A percentile compares a stretch with the other conserved stretches of the same genome.
phyloP scores from a whole-genome alignment of 2,797 vertebrate genomes.

The Myotis daubentonii region DNA sequence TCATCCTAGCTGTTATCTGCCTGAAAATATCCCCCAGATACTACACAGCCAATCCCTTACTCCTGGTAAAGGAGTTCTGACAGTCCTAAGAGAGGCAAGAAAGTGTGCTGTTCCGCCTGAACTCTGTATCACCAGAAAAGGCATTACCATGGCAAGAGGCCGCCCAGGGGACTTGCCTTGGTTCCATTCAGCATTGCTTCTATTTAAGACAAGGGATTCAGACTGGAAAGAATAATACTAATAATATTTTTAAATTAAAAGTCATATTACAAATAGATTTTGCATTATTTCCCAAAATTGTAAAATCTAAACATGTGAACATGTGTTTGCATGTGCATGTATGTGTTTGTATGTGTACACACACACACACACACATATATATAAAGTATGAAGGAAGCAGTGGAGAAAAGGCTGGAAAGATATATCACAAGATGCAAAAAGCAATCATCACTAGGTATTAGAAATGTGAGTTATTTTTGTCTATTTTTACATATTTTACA shows the following conservation, averaged over 20 bases:
- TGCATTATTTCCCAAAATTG: background rate
- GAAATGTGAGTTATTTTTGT: background rate
- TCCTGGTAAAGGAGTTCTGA: background rate
- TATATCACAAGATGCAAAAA: background rate
- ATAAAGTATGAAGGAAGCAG: too few species aligned
- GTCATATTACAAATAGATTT: background rate
- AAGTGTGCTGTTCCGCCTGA: background rate
- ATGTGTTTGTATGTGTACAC: background rate
- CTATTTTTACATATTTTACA: background rate
- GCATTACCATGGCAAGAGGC: background rate
- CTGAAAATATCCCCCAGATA: background rate
- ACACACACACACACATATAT: background rate
- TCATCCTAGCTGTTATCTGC: background rate
- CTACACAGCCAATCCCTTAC: background rate
- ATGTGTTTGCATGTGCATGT: background rate
- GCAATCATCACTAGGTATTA: background rate
- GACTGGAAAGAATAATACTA: background rate
- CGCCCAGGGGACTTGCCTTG: background rate
- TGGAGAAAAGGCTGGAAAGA: background rate
- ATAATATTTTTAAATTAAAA: conserved; percentile 26
- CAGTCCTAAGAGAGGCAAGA: background rate
- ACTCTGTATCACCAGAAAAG: background rate
- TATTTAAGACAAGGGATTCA: background rate
- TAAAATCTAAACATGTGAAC: conserved; percentile 3
- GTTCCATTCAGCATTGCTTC: background rate